These are phyloP conservation scores for Dichetophora obliterata DNA, from an alignment of 2,888 invertebrate species.

Conservation along the genomic window DNA sequence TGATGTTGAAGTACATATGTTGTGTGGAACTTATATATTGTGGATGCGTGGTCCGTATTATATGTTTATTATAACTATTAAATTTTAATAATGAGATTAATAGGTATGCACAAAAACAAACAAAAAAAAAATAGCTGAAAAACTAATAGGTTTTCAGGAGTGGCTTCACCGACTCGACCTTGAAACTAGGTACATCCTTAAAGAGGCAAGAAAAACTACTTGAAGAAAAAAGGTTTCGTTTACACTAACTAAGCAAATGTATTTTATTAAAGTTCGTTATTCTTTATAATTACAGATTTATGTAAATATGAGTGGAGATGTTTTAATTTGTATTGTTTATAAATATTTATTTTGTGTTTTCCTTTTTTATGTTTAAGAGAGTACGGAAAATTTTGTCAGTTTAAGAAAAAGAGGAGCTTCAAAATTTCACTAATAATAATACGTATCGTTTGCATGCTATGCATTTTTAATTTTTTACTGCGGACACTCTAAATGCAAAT, in stretches of 20 bases:
- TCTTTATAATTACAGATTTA: constrained; percentile 54
- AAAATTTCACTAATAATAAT: constrained; percentile 28
- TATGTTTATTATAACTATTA: background rate
- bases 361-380: constrained; percentile 26
- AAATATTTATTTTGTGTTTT: constrained; percentile 41
- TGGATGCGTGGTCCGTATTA: constrained; percentile 33
- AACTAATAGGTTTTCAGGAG: background rate
- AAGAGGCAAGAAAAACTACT: background rate
- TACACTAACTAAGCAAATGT: constrained; percentile 57
- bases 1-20: too few species aligned
- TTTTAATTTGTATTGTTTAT: constrained; percentile 45
- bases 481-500: constrained; percentile 30
- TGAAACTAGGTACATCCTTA: background rate
- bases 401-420: background rate
- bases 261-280: constrained; percentile 52
- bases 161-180: background rate
- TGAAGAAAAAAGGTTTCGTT: constrained; percentile 31
- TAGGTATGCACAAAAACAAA: background rate
- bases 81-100: background rate
- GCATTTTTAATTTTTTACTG: background rate
- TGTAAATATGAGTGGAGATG: constrained; percentile 50
- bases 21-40: constrained; percentile 1
- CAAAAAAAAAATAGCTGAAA: background rate
- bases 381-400: background rate
- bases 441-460: constrained; percentile 7